Base-by-base conservation (phyloP, 2,797 vertebrate genomes). In the Tangara arthus region DNA sequence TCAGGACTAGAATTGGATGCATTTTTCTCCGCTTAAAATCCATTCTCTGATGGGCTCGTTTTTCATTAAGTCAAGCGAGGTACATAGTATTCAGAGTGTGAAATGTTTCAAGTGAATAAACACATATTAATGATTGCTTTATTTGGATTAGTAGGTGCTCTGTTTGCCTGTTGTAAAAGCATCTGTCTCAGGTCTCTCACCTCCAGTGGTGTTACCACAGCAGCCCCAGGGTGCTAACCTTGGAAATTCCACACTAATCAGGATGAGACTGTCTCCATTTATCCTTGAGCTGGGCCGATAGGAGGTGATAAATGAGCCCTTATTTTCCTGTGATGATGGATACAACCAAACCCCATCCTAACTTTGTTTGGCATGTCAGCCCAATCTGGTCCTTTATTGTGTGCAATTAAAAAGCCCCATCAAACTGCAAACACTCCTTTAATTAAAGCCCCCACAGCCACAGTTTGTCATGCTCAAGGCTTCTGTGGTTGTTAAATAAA, bases 361-460 rank as follows among this genome's bases (percentile, higher is more conserved):
- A 32, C 79, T 82, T 89, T 12, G 37, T 71, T 68, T 69, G 72
- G 55, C 52, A 5, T 8, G 41, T 77, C 82, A 55, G 66, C 59
- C 41, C 87, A 82, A 57, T 61, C 63, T 91, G 42, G 39, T 94
- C 55, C 12, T 72, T 94, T 94, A 53, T 69, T 82, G 80, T 3
- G 0, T 61, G 56, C 59, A 77, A 86, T 92, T 88, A 75, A 81
- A 89, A 65, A 66, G 27, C 1, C 5, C 16, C 1, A 0, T 90
- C 79, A 86, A 59, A 73, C 60, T 35, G 56, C 57, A 66, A 85
- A 16, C 35, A 8, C 50, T 26, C 28, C 44, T 89, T 72, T 72
- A 44, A 76, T 82, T 79, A 70, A 88, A 82, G 55, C 49, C 70
- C 66, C 70, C 30, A 2, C 8, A 57, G 66, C 59, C 49, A 19